phyloP scores from a whole-genome alignment of 2,113 vertebrate genomes.

The Polypterus bichir region DNA sequence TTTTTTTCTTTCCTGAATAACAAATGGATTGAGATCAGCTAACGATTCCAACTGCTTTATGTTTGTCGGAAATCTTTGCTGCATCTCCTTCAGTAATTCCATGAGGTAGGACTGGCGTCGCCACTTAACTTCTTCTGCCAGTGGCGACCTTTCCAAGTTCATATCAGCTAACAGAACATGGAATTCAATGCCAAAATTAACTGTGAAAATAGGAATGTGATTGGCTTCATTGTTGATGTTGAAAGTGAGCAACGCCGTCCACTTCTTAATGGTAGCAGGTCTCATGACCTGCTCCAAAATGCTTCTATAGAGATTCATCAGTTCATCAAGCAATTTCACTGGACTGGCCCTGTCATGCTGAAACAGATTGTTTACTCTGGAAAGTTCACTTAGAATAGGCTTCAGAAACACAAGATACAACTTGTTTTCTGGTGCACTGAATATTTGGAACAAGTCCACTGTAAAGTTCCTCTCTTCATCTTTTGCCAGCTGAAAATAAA shows the following conservation, averaged over 20 bases:
- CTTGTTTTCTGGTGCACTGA: background rate
- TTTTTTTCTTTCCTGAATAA: background rate
- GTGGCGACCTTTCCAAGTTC: background rate
- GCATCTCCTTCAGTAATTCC: background rate
- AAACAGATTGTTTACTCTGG: no score
- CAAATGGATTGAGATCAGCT: background rate
- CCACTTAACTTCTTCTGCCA: background rate
- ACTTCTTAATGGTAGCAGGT: no score
- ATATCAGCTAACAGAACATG: no score
- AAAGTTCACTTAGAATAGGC: background rate
- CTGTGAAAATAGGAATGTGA: no score
- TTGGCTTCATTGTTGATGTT: no score
- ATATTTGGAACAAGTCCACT: slow-evolving; percentile 8
- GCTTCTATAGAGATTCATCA: slow-evolving; percentile 4
- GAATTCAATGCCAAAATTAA: no score
- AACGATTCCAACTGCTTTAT: no score
- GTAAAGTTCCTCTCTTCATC: slow-evolving; percentile 5
- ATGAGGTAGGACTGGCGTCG: background rate
- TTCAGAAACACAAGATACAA: background rate
- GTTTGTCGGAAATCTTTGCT: no score
- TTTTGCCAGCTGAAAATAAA: background rate
- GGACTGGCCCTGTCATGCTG: no score
- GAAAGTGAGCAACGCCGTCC: no score
- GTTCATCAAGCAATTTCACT: background rate
- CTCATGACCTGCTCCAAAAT: background rate